phyloP scores from a whole-genome alignment of 2,797 vertebrate genomes.

The Graptemys geographica region DNA sequence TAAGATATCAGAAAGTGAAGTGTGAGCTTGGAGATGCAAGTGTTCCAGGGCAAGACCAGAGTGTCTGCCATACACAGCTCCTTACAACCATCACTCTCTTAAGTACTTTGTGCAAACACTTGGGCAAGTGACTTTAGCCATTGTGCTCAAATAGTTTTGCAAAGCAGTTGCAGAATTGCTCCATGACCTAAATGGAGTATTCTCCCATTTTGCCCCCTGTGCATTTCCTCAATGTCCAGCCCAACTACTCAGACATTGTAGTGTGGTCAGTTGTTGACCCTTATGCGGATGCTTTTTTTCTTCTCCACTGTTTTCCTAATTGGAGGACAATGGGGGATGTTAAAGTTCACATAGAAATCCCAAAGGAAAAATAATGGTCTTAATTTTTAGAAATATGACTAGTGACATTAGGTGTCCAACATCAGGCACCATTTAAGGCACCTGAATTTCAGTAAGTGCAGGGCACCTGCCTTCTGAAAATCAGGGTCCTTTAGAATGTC shows the following conservation, averaged over 20 bases:
- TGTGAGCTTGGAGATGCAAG: background rate
- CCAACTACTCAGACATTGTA: background rate
- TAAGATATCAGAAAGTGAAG: background rate
- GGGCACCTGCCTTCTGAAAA: background rate
- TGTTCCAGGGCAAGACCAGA: background rate
- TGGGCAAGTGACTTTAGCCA: background rate
- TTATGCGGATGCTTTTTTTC: background rate
- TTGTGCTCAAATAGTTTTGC: background rate
- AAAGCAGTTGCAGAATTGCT: background rate
- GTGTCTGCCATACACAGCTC: background rate
- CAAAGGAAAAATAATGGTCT: background rate
- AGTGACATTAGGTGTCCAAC: rapidly evolving
- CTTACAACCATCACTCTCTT: background rate
- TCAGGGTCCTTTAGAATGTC: background rate
- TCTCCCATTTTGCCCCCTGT: background rate
- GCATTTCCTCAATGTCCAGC: background rate
- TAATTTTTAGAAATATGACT: background rate
- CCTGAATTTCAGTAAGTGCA: background rate
- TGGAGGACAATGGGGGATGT: background rate
- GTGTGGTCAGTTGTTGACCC: background rate
- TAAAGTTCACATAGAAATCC: background rate
- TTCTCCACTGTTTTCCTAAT: background rate
- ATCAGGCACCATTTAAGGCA: background rate
- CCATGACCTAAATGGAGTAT: background rate
- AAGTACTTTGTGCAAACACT: background rate